phyloP scores from a whole-genome alignment of 1,140 invertebrate genomes.

The Drosophila baimaii region DNA sequence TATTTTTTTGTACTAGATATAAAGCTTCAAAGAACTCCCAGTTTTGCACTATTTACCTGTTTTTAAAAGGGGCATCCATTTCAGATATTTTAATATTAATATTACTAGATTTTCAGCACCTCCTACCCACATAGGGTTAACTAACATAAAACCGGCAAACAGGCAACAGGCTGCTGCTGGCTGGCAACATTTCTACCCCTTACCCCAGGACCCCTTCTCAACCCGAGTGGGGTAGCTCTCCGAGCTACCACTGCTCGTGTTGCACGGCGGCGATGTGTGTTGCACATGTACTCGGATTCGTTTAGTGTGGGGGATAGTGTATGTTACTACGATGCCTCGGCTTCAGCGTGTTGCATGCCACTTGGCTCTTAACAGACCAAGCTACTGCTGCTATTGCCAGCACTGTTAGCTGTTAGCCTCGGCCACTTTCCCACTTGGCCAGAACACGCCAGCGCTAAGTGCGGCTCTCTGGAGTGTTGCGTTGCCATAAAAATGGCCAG shows the following conservation, averaged over 20 bases:
- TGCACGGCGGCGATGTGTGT: constrained; percentile 38
- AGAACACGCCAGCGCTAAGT: constrained; percentile 16
- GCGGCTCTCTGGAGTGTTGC: constrained; percentile 10
- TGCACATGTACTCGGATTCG: constrained; percentile 11
- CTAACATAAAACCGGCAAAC: constrained; percentile 17
- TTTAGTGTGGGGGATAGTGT: neutral
- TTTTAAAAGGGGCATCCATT: no score
- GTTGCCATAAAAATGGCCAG: constrained; percentile 60
- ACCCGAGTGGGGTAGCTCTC: neutral
- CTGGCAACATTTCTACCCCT: constrained; percentile 42
- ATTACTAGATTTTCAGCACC: neutral
- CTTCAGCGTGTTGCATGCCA: constrained; percentile 54
- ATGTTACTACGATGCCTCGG: constrained; percentile 26
- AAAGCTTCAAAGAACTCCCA: no score
- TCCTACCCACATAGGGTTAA: constrained; percentile 27
- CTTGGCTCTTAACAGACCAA: constrained; percentile 53
- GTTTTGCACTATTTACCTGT: no score
- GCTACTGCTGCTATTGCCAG: constrained; percentile 12
- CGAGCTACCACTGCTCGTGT: constrained; percentile 20
- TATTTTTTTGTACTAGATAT: no score
- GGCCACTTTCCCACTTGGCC: constrained; percentile 21
- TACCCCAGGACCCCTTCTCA: neutral
- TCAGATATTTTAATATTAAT: no score
- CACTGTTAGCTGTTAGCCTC: constrained; percentile 25
- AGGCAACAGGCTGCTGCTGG: constrained; percentile 56